Evolutionary conservation across 2,797 vertebrate genomes (phyloP), one percentile per base, ranked within the genome.

Genomic region (Chelon labrosus): DNA sequence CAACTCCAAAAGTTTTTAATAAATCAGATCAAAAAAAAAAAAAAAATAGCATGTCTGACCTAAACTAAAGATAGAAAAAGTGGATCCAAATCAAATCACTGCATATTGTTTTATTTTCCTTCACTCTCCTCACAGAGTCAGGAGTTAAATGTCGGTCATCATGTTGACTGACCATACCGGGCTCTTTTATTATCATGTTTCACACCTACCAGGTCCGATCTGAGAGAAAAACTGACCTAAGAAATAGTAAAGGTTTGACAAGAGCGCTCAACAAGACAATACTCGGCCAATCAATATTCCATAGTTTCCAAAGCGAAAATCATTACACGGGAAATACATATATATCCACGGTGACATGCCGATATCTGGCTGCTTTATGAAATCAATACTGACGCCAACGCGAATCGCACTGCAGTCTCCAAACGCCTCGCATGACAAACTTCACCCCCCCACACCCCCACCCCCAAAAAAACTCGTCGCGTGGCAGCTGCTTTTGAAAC

Each of bases 401-500:
- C 19, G 69, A 75, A 85, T 67, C 17, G 70, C 54, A 68, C 41
- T 37, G 55, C 0, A 41, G 63, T 50, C 16, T 54, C 9, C 14
- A 39, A 59, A 65, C 42, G 51, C 52, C 25, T 59, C 50, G 1
- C 37, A 44, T 55, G 51, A 75, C 25, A 65, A 85, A 83, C 55
- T 85, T 80, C 61, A 20, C 63, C 16, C 20, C 46, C 16, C 35
- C 16, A 12, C 61, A 6, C 41, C 12, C 46, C n/a, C n/a, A n/a
- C n/a, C 7, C 3, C 7, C 17, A 69, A 4, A 22, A 73, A 79
- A 66, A 8, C 22, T 72, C 79, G 86, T 93, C 83, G 88, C 54
- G 66, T 85, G 68, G 90, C 92, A 94, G 92, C 92, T 93, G 93
- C 77, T 91, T 88, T 65, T 72, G 77, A 91, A 92, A 93, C 91